Evolutionary conservation across 2,888 invertebrate genomes (phyloP), one percentile per base, ranked within the genome.

Genomic region (Trichopoda pennipes): DNA sequence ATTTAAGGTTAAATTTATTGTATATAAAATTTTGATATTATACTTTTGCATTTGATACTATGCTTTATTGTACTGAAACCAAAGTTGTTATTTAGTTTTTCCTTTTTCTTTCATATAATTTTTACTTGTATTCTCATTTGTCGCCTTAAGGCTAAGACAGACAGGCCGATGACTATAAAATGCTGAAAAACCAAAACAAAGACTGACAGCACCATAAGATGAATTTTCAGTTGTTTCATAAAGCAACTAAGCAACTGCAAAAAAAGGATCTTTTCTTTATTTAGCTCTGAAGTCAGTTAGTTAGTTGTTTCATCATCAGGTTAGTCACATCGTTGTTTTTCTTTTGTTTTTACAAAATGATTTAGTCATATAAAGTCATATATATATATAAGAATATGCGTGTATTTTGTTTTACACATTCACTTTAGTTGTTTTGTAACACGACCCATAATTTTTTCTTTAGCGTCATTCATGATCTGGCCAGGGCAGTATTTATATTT

Each of bases 91-190:
- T 56, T 69, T 70, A 35, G 23, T 42, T 44, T 47, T 68, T n/a
- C 3, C 12, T 49, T 49, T n/a, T 19, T 49, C 2, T n/a, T n/a
- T 44, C n/a, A 8, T 19, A 8, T 19, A 19, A 16, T 44, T 55
- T 42, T 28, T 51, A 60, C 70, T 61, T 78, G 66, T 61, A 70
- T 72, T 44, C 79, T 68, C 44, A 79, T 79, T 70, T 79, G 82
- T 79, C 82, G 82, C 79, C 82, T 76, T 32, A 68, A 68, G 79
- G 66, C 72, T 21, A 74, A 73, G 55, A 53, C 73, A 73, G 12
- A 38, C 38, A 38, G 73, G 55, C 60, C 60, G 19, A 66, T 60
- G 66, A 68, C 44, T 55, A 35, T 9, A 61, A 19, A 17, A 19
- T 42, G 28, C 60, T 49, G 3, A 80, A 44, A 47, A 53, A 44